These are phyloP conservation scores for Harpalus rufipes DNA, from an alignment of 2,888 invertebrate species.

Conservation along the genomic window DNA sequence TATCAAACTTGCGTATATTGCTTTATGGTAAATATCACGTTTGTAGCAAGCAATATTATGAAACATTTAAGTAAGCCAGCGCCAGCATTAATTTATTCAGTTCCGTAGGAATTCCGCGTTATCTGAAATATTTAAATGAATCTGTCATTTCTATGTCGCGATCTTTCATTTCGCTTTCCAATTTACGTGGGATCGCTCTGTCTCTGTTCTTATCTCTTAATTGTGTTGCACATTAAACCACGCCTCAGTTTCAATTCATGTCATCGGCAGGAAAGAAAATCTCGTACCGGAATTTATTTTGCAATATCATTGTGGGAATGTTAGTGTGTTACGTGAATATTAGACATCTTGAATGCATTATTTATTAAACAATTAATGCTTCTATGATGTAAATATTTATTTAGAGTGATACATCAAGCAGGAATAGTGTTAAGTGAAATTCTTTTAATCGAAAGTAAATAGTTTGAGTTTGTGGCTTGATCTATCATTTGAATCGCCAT, in stretches of 20 bases:
- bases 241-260: constrained; percentile 32
- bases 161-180: constrained; percentile 36
- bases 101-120: constrained; percentile 31
- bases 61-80: constrained; percentile 23
- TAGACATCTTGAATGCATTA: neutral
- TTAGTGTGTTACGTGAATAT: constrained; percentile 7
- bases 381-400: neutral
- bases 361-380: neutral
- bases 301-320: constrained; percentile 36
- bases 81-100: constrained; percentile 22
- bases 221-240: constrained; percentile 20
- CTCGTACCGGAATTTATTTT: constrained; percentile 21
- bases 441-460: constrained; percentile 28
- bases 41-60: constrained; percentile 1
- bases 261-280: constrained; percentile 23
- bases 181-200: constrained; percentile 34
- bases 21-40: too few relatives aligned
- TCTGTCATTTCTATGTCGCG: constrained; percentile 36
- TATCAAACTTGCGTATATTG: neutral
- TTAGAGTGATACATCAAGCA: neutral
- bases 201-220: constrained; percentile 33
- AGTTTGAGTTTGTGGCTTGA: constrained; percentile 6
- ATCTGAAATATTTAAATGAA: constrained; percentile 41
- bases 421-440: constrained; percentile 19
- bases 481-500: neutral